A percentile compares a stretch with the other conserved stretches of the same genome.
Conservation (phyloP, 2,888 invertebrate genomes). For the Ophioninae sp. region DNA sequence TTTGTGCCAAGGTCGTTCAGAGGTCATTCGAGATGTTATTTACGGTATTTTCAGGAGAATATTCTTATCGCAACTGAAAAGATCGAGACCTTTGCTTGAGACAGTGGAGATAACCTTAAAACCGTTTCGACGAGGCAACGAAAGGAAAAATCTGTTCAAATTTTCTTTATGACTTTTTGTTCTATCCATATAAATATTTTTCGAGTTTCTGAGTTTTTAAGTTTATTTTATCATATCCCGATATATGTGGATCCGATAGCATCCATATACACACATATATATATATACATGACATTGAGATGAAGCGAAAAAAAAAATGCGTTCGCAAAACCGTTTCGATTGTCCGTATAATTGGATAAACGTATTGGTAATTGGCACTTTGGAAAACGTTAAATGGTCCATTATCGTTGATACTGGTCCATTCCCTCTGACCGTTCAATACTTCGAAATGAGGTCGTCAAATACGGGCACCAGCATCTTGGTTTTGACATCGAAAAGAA, state of each 20-base stretch:
- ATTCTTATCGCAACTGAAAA: background rate
- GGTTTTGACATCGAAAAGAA: background rate
- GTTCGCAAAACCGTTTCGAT: constrained; percentile 27
- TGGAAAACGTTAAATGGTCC: background rate
- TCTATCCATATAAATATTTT: background rate
- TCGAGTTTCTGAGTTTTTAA: background rate
- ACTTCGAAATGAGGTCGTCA: background rate
- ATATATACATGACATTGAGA: background rate
- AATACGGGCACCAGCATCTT: background rate
- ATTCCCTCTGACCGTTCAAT: background rate
- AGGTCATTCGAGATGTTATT: background rate
- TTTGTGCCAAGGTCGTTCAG: background rate
- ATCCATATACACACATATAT: background rate
- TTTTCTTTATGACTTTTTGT: background rate
- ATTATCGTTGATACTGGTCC: constrained; percentile 1
- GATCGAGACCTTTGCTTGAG: background rate
- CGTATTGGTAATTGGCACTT: constrained; percentile 30
- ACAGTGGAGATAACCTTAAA: background rate
- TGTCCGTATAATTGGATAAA: constrained; percentile 30
- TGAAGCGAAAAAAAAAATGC: background rate
- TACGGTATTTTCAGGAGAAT: background rate
- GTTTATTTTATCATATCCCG: too few species aligned
- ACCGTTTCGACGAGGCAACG: background rate
- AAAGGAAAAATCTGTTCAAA: background rate
- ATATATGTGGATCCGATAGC: too few species aligned